Percentiles rank a stretch among this genome's conserved stretches.
Evolutionary conservation across 2,113 vertebrate species (phyloP).

Genomic region (Ptilonorhynchus violaceus): DNA sequence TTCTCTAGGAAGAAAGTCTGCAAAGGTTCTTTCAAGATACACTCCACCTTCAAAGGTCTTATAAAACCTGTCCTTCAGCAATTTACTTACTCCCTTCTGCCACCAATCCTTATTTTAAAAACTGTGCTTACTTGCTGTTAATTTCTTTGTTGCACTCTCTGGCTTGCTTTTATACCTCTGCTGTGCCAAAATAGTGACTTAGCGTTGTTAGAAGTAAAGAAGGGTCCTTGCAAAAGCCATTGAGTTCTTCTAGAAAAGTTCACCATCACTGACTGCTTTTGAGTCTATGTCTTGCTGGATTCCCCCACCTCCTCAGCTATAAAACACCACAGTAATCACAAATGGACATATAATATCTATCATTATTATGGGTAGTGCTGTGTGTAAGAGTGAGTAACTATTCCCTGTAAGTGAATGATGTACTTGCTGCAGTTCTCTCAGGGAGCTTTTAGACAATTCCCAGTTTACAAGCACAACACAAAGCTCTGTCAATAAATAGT

Average conservation of each 20-base stretch:
- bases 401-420: neutral
- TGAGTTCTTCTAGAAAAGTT: neutral
- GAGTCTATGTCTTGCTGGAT: neutral
- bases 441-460: neutral
- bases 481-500: neutral
- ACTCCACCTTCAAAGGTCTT: neutral
- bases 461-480: neutral
- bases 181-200: neutral
- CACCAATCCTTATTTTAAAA: neutral
- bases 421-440: neutral
- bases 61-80: neutral
- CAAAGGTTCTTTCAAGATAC: neutral
- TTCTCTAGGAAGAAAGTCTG: neutral
- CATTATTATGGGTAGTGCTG: neutral
- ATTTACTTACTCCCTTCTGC: neutral
- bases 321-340: neutral
- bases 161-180: neutral
- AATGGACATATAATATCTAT: neutral
- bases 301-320: neutral
- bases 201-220: neutral
- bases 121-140: neutral
- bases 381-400: neutral
- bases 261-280: neutral
- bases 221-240: neutral
- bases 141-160: neutral